A percentile compares a stretch with the other conserved stretches of the same genome.
Conservation (phyloP, 1,140 invertebrate genomes). For the Pseudomyrmex concolor region DNA sequence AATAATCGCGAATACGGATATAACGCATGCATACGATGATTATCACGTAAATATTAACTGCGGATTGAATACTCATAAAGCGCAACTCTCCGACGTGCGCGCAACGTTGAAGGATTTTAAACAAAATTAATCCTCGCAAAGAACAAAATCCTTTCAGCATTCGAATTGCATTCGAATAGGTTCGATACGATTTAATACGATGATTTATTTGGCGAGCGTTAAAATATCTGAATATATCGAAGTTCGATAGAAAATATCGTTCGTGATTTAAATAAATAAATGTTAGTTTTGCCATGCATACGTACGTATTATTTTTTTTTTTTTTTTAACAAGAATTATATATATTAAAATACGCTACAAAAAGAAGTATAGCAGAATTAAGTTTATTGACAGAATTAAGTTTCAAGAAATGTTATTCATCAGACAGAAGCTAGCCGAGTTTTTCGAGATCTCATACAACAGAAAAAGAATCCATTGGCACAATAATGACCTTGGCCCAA, state of each 20-base stretch:
- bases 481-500: not conserved
- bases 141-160: not conserved
- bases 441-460: not conserved
- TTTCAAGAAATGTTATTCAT: too few species aligned
- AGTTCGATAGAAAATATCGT: too few species aligned
- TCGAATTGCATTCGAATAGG: not conserved
- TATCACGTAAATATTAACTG: conserved; percentile 4
- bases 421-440: not conserved
- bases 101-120: not conserved
- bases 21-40: not conserved
- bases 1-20: conserved; percentile 23
- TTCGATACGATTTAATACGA: not conserved
- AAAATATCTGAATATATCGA: not conserved
- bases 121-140: not conserved
- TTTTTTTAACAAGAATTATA: too few species aligned
- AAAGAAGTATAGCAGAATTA: too few species aligned
- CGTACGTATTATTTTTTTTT: too few species aligned
- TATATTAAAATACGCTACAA: too few species aligned
- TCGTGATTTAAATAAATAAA: too few species aligned
- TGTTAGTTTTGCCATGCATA: too few species aligned
- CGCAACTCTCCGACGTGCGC: not conserved
- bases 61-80: not conserved
- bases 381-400: too few species aligned
- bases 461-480: not conserved
- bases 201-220: not conserved